Percentiles rank a stretch among this genome's conserved stretches.
phyloP scores from a whole-genome alignment of 2,113 vertebrate genomes.

The Hippocampus guttulatus region DNA sequence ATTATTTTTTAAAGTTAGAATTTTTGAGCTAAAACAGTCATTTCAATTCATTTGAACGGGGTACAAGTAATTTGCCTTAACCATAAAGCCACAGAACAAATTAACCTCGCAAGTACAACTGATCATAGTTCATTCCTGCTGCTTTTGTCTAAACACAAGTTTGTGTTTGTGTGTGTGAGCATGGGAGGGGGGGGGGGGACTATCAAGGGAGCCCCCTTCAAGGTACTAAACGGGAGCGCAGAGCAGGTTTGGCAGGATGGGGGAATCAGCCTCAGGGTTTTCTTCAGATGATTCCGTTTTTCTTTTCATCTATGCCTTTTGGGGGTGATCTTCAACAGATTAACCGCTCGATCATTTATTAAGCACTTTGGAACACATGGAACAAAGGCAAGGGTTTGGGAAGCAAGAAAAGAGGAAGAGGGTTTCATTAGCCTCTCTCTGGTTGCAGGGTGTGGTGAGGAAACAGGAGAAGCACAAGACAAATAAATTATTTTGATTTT shows the following conservation, averaged over 20 bases:
- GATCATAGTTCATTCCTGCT: slow-evolving; percentile 35
- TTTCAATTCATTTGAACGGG: too few species aligned
- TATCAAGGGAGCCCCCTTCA: slow-evolving; percentile 46
- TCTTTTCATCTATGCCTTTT: slow-evolving; percentile 60
- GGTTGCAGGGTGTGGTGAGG: slow-evolving; percentile 36
- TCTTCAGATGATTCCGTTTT: slow-evolving; percentile 52
- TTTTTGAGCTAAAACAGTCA: too few species aligned
- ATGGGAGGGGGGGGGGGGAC: background rate
- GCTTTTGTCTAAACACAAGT: slow-evolving; percentile 17
- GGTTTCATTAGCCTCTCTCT: slow-evolving; percentile 32
- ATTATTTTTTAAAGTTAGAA: too few species aligned
- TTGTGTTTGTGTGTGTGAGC: background rate
- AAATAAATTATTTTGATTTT: background rate
- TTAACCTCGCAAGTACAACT: too few species aligned
- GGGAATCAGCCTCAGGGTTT: slow-evolving; percentile 49
- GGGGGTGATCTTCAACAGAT: slow-evolving; percentile 46
- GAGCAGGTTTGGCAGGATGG: slow-evolving; percentile 39
- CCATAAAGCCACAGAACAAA: too few species aligned
- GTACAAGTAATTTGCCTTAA: too few species aligned
- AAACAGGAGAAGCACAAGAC: background rate
- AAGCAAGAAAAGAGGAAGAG: background rate
- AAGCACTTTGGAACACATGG: slow-evolving; percentile 58
- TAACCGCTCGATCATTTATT: slow-evolving; percentile 63
- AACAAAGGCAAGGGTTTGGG: slow-evolving; percentile 13
- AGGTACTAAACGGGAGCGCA: slow-evolving; percentile 35